Percentiles rank a stretch among this genome's conserved stretches.
Evolutionary conservation across 1,140 invertebrate genomes (phyloP).

Genomic region (Papilio glaucus): DNA sequence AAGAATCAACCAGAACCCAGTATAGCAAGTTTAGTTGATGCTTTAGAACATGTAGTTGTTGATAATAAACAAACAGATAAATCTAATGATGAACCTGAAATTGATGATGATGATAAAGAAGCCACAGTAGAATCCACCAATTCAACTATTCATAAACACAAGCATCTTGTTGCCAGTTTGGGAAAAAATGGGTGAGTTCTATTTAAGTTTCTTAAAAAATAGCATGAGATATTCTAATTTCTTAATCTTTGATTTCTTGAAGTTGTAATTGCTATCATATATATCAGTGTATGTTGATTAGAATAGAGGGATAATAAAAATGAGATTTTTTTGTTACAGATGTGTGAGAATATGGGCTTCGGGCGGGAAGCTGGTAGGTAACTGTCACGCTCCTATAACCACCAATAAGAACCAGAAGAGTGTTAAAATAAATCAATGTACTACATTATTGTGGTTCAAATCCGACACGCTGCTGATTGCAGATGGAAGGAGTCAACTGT

Average conservation of each 20-base stretch:
- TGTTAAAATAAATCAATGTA: slow-evolving; percentile 44
- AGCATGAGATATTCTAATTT: too few species aligned
- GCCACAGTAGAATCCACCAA: slow-evolving; percentile 36
- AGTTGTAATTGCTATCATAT: too few species aligned
- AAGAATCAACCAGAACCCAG: slow-evolving; percentile 61
- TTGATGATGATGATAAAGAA: slow-evolving; percentile 24
- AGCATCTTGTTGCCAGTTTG: slow-evolving; percentile 68
- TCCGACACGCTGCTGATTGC: slow-evolving; percentile 63
- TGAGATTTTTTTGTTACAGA: slow-evolving; percentile 48
- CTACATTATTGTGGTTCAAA: slow-evolving; percentile 64
- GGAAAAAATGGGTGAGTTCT: slow-evolving; percentile 68
- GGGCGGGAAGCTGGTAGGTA: slow-evolving; percentile 61
- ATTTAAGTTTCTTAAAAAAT: slow-evolving; percentile 4
- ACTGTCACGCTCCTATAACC: slow-evolving; percentile 47
- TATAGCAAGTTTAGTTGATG: slow-evolving; percentile 65
- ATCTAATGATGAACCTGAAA: slow-evolving; percentile 38
- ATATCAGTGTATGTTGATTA: too few species aligned
- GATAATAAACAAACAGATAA: slow-evolving; percentile 41
- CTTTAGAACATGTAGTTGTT: slow-evolving; percentile 67
- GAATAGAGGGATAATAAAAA: neutral
- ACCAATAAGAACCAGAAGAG: slow-evolving; percentile 44
- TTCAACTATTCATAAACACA: slow-evolving; percentile 61
- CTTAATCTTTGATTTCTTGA: too few species aligned
- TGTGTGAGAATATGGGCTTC: slow-evolving; percentile 68
- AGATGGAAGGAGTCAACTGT: slow-evolving; percentile 62